Conservation (phyloP, 2,113 vertebrate genomes). For the Neodontobutis hainanensis region DNA sequence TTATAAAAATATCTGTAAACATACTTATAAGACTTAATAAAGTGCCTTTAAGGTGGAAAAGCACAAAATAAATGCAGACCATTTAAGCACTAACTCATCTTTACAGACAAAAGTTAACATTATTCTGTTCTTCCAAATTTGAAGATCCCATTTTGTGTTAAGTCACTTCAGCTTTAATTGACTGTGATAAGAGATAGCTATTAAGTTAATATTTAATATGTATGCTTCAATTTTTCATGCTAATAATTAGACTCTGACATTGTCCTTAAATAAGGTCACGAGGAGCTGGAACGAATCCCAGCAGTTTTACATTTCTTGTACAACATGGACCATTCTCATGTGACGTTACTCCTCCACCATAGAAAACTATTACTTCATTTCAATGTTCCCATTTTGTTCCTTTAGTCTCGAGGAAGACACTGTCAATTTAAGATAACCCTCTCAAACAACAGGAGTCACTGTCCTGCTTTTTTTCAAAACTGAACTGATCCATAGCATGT, state of each 20-base stretch:
- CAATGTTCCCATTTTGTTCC: too few species aligned
- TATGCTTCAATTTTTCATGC: constrained; percentile 2
- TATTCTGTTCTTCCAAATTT: not conserved
- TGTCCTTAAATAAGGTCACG: not conserved
- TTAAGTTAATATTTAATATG: constrained; percentile 13
- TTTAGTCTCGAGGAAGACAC: too few species aligned
- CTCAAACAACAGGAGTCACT: too few species aligned
- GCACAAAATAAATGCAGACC: not conserved
- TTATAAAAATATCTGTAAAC: too few species aligned
- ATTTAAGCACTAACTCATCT: too few species aligned
- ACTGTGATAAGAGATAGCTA: constrained; percentile 4
- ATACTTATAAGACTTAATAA: too few species aligned
- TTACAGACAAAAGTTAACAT: not conserved
- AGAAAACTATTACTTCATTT: too few species aligned
- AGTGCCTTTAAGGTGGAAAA: not conserved
- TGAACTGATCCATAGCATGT: too few species aligned
- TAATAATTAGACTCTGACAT: constrained; percentile 4
- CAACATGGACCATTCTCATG: too few species aligned
- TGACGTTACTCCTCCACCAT: too few species aligned
- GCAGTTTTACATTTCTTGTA: not conserved
- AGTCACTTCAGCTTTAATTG: constrained; percentile 8
- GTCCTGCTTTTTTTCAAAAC: too few species aligned
- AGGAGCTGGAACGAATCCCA: not conserved
- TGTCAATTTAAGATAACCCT: too few species aligned
- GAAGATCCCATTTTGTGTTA: constrained; percentile 9